Evolutionary conservation across 2,113 vertebrate genomes (phyloP), one percentile per base, ranked within the genome.

Genomic region (Sclerurus mexicanus): DNA sequence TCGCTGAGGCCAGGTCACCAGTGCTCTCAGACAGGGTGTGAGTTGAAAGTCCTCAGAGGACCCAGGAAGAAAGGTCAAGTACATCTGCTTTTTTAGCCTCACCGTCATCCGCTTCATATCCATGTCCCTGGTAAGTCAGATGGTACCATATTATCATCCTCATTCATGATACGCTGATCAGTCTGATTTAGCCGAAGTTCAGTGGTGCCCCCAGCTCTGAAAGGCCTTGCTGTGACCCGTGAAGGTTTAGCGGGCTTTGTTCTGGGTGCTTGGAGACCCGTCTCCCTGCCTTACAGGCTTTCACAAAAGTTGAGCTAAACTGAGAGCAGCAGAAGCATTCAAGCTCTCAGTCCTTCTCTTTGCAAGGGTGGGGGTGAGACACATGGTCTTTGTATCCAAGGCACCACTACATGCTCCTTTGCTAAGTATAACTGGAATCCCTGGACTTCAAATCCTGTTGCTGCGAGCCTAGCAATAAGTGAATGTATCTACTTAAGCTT

Each of bases 381-480:
- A 47, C 22, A 60, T 0, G 2, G 40, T 76, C 74, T 93, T 94
- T 93, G 72, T 94, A 75, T 53, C 56, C 52, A 3, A 19, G 55
- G 46, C 50, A 93, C 60, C 64, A 79, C 74, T 81, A 55, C 73
- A 81, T 0, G 7, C 52, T 81, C 18, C 53, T 91, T 90, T 87
- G 58, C 84, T 74, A 68, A 80, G 35, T 1, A 0, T 64, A 86
- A 59, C 78, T 83, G 72, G 75, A 88, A 91, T 96, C 85, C 27
- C 33, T 55, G 90, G 63, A 37, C 67, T 84, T 80, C 85, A 91
- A 69, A 86, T 88, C 85, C 74, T 74, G 78, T 88, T 84, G 72
- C 75, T 74, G 79, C 79, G 63, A 95, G 72, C 90, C 93, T 94
- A 86, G 90, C 82, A 94, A 91, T 86, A 73, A 88, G 50, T 76